A percentile compares a stretch with the other conserved stretches of the same genome.
phyloP scores from a whole-genome alignment of 2,797 vertebrate species.

The Chelon labrosus region DNA sequence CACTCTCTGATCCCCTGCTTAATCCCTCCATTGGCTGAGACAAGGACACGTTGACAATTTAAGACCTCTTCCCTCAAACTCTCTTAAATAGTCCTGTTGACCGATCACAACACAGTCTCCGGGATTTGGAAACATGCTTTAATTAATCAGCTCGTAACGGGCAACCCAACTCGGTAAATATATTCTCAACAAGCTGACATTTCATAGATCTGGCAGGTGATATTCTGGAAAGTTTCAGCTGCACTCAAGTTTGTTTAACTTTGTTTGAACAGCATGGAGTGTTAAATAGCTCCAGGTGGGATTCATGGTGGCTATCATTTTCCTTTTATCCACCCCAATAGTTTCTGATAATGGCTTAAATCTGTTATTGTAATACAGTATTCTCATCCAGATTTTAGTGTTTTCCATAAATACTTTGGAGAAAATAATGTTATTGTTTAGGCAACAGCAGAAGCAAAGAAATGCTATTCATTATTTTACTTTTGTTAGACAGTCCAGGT shows the following conservation, averaged over 20 bases:
- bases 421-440: too few species aligned
- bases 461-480: too few species aligned
- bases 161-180: slow-evolving; percentile 58
- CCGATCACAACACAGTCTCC: slow-evolving; percentile 74
- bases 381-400: too few species aligned
- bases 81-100: slow-evolving; percentile 81
- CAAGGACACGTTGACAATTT: slow-evolving; percentile 89
- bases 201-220: slow-evolving; percentile 40
- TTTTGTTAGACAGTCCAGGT: too few species aligned
- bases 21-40: slow-evolving; percentile 85
- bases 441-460: too few species aligned
- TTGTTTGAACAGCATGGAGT: slow-evolving; percentile 34
- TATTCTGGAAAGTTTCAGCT: slow-evolving; percentile 55
- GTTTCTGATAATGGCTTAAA: background rate
- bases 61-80: slow-evolving; percentile 83
- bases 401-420: too few species aligned
- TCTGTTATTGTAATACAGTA: too few species aligned
- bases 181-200: slow-evolving; percentile 44
- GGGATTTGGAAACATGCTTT: slow-evolving; percentile 74
- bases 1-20: slow-evolving; percentile 85
- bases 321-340: background rate
- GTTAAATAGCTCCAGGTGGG: slow-evolving; percentile 32
- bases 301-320: slow-evolving; percentile 10
- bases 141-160: slow-evolving; percentile 78
- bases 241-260: slow-evolving; percentile 36